These are phyloP conservation scores for Phytoseiulus persimilis DNA, from an alignment of 2,888 invertebrate species.

Conservation along the genomic window DNA sequence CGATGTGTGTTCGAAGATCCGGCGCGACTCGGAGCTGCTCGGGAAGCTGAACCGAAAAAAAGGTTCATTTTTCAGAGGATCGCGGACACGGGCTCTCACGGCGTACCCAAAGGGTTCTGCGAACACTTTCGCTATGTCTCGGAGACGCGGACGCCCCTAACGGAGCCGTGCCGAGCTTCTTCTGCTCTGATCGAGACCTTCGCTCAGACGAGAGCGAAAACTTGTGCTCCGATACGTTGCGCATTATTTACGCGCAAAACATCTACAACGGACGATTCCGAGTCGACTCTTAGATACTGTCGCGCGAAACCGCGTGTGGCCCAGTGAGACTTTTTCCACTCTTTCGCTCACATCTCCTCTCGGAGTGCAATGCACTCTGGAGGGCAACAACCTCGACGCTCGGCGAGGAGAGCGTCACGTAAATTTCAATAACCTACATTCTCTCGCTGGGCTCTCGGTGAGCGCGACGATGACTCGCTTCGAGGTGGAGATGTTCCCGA, in stretches of 20 bases:
- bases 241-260: no score
- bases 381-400: conserved; percentile 36
- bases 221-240: no score
- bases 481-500: background rate
- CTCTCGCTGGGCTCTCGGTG: background rate
- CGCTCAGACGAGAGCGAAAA: no score
- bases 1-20: no score
- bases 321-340: background rate
- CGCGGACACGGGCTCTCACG: background rate
- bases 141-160: background rate
- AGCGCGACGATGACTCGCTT: no score
- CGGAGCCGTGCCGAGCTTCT: background rate
- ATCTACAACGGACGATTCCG: background rate
- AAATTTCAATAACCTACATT: conserved; percentile 19
- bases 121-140: background rate
- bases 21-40: no score
- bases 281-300: background rate
- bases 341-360: conserved; percentile 10
- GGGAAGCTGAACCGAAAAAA: background rate
- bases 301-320: background rate
- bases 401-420: conserved; percentile 18
- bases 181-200: background rate
- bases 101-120: background rate
- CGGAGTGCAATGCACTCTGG: conserved; percentile 37
- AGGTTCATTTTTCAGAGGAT: background rate